Evolutionary conservation across 92 coral and sea anemone genomes (phyloP).

Genomic region (Actinernus sp.): DNA sequence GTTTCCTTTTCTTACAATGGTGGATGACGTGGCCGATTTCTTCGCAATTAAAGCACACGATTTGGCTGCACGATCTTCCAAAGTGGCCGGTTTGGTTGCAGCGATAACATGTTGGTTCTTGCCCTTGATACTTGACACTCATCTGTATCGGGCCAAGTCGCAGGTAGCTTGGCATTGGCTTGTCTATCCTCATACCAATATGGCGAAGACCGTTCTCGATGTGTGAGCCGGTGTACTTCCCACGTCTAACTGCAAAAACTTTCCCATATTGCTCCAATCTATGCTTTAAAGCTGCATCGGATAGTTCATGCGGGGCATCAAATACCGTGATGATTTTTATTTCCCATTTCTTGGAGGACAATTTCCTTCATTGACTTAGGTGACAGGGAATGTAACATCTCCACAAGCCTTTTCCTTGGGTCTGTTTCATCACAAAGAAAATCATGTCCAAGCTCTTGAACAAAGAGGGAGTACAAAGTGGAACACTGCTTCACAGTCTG

Average conservation of each 20-base stretch:
- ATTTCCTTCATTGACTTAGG: too few species aligned
- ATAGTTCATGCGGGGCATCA: slow-evolving; percentile 11
- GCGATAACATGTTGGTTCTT: slow-evolving; percentile 2
- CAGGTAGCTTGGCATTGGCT: slow-evolving; percentile 7
- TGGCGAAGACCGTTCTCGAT: background rate
- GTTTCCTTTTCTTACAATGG: too few species aligned
- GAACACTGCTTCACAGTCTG: too few species aligned
- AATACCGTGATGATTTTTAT: too few species aligned
- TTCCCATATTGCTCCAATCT: background rate
- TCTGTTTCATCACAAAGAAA: too few species aligned
- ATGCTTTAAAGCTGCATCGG: background rate
- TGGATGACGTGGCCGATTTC: slow-evolving; percentile 6
- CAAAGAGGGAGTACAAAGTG: too few species aligned
- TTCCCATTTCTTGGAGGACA: too few species aligned
- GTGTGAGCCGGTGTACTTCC: background rate
- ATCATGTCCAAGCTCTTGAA: too few species aligned
- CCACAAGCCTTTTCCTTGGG: too few species aligned
- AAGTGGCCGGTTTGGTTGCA: slow-evolving; percentile 24
- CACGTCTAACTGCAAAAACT: background rate
- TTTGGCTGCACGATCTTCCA: background rate
- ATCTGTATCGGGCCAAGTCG: slow-evolving; percentile 6
- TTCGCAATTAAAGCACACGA: slow-evolving; percentile 17
- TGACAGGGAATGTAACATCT: too few species aligned
- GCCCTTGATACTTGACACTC: slow-evolving; percentile 1
- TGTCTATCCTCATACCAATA: background rate